Base-by-base conservation (phyloP, 2,113 vertebrate genomes). In the Hydrochoerus hydrochaeris region DNA sequence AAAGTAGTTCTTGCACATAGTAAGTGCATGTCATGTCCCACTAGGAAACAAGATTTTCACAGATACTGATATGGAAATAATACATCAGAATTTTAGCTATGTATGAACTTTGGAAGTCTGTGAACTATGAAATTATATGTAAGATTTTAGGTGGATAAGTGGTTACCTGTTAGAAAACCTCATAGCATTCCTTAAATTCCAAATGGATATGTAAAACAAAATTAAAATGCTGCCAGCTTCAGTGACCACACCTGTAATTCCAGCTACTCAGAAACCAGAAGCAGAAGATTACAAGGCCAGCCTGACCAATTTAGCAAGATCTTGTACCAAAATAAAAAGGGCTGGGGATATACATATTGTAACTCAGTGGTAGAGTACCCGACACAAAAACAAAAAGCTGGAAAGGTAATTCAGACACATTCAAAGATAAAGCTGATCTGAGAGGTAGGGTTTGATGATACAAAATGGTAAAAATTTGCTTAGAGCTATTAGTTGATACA, bases 41-140 rank as follows among this genome's bases (percentile, higher is more conserved):
- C 22, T 75, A 88, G 30, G 41, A 94, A 94, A 96, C 73, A 67
- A 94, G 46, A 4, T 90, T 94, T 96, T 96, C 85, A 62, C 44
- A 62, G 38, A 46, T 77, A 85, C 6, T 89, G 32, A 92, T 14
- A 5, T 81, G 17, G 54, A 75, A 17, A 82, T 88, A 85, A 60
- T 77, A 71, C 16, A 85, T 26, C 44, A 87, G 46, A 75, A 73
- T 87, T 96, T 91, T 92, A 92, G 35, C 46, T 20, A 41, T 35
- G 32, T 67, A 26, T 80, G 62, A 88, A n/a, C 60, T 91, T 92
- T 41, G 38, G 52, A 69, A 73, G 8, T 91, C 62, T 83, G 14
- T 85, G 44, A 92, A 67, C 54, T 20, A 54, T 78, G 32, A 87
- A 91, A 49, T 90, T 54, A 35, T 82, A 60, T 77, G 54, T 90